Evolutionary conservation across 2,888 invertebrate species (phyloP).

Genomic region (Drosophila testacea): DNA sequence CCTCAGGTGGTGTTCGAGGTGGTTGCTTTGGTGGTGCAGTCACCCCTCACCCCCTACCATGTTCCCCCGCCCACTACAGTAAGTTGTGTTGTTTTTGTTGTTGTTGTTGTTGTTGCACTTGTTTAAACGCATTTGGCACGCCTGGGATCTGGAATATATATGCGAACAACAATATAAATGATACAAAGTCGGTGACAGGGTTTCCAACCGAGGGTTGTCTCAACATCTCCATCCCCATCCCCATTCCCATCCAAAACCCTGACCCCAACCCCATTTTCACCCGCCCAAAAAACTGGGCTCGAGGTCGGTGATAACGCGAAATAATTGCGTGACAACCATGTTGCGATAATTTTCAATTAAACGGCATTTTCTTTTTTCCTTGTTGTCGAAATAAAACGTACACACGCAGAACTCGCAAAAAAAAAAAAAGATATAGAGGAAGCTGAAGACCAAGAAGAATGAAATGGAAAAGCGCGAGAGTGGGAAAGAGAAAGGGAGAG

Average conservation of each 20-base stretch:
- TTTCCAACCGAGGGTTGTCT: slow-evolving; percentile 47
- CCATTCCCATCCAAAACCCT: neutral
- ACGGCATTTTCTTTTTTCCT: slow-evolving; percentile 63
- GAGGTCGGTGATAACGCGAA: slow-evolving; percentile 80
- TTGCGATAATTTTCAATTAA: slow-evolving; percentile 85
- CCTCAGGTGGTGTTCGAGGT: slow-evolving; percentile 66
- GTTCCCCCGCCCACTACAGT: neutral
- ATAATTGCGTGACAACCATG: slow-evolving; percentile 85
- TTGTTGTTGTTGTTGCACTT: slow-evolving; percentile 59
- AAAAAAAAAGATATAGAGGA: slow-evolving; percentile 16
- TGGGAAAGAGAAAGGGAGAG: neutral
- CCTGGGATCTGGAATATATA: slow-evolving; percentile 44
- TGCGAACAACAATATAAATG: slow-evolving; percentile 68
- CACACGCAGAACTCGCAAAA: slow-evolving; percentile 10
- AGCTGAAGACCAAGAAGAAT: slow-evolving; percentile 32
- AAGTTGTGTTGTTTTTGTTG: slow-evolving; percentile 3
- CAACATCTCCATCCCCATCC: slow-evolving; percentile 31
- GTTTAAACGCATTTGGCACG: slow-evolving; percentile 71
- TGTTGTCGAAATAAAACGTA: slow-evolving; percentile 49
- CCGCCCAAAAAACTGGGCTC: slow-evolving; percentile 12
- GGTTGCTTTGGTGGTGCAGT: slow-evolving; percentile 37
- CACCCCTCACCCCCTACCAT: neutral
- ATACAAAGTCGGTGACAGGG: slow-evolving; percentile 48
- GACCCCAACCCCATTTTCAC: neutral
- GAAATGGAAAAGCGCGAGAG: slow-evolving; percentile 23